Evolutionary conservation across 2,797 vertebrate species (phyloP), one percentile per base, ranked within the genome.

Genomic region (Sphaeramia orbicularis): DNA sequence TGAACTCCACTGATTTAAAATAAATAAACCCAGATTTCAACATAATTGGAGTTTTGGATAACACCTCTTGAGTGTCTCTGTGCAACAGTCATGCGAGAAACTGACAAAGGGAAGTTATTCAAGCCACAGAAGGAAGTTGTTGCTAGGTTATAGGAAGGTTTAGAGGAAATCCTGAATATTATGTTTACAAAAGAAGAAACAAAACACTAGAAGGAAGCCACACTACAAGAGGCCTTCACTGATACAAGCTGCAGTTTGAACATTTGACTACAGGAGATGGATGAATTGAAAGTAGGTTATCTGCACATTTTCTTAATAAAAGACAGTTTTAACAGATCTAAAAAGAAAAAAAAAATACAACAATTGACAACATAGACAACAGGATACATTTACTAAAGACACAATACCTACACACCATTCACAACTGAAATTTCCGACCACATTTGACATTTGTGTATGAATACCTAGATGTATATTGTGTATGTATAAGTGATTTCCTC

Each of bases 111-210:
- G 14, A 82, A 71, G 59, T 71, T 36, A 73, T 35, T 83, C 18
- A 64, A 68, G 37, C 59, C 53, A 13, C 19, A 32, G 24, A 12
- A 5, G 77, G 63, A 86, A 72, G 71, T 50, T 54, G 44, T 68
- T 68, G 32, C 24, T 10, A 1, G 24, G 43, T 45, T 54, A 76
- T 0, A 44, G 18, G 48, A 77, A 62, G 52, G 4, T 57, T 60
- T 48, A 48, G 18, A 69, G 77, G 72, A 85, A 70, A 79, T 76
- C 47, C 71, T 67, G 16, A 57, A 44, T 57, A 32, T 6, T 51
- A 54, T 55, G 54, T 50, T 68, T 52, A 65, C 61, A 62, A 32
- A 51, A 21, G 14, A 51, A 18, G 40, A 53, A 38, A 63, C 27
- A 59, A 45, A 45, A 8, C 10, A 24, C 43, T 10, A 24, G 21